Evolutionary conservation across 2,888 invertebrate species (phyloP).

Genomic region (Amphipoea oculea): DNA sequence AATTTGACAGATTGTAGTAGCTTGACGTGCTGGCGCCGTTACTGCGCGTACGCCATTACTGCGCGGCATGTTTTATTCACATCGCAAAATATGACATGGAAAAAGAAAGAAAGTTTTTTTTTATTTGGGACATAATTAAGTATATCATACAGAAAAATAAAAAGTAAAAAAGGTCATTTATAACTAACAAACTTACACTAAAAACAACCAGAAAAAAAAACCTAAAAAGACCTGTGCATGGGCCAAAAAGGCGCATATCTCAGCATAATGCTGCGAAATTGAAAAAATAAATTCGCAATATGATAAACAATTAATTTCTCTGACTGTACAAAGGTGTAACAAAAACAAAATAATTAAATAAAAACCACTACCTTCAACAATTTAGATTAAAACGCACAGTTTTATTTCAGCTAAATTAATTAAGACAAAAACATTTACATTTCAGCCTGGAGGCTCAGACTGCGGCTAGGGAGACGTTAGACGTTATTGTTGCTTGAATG

Average conservation of each 20-base stretch:
- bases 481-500: conserved; percentile 19
- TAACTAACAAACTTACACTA: no score
- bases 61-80: not conserved
- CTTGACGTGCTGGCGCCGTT: no score
- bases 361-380: not conserved
- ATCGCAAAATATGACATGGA: not conserved
- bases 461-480: not conserved
- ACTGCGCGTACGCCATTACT: not conserved
- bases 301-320: not conserved
- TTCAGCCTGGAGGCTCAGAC: conserved; percentile 22
- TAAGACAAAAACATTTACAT: conserved; percentile 12
- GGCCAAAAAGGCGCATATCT: no score
- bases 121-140: not conserved
- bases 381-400: not conserved
- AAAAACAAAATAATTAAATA: not conserved
- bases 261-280: not conserved
- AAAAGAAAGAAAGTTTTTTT: no score
- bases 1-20: no score
- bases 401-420: conserved; percentile 34
- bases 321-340: not conserved
- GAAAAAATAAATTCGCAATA: not conserved
- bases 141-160: no score
- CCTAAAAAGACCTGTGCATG: no score
- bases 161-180: no score
- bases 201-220: no score